Evolutionary conservation across 2,113 vertebrate species (phyloP).

Genomic region (Corythornis vintsioides): DNA sequence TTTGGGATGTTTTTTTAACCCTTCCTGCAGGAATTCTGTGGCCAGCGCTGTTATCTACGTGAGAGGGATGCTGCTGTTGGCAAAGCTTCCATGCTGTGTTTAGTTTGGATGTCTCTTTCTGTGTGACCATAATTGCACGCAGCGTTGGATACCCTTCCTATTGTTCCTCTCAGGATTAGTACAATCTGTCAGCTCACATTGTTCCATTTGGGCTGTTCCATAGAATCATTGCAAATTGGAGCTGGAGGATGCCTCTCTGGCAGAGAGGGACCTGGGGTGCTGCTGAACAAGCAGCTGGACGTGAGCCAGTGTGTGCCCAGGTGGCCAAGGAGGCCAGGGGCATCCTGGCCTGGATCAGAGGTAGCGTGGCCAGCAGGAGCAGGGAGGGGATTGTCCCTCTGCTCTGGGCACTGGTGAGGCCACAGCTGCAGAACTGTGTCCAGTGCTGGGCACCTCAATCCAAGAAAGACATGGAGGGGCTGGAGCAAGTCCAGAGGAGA

Average conservation of each 20-base stretch:
- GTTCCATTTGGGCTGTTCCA: not conserved
- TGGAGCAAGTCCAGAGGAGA: no score
- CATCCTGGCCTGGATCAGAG: no score
- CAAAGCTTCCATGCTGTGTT: not conserved
- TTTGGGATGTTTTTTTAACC: not conserved
- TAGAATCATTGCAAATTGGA: not conserved
- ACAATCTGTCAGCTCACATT: not conserved
- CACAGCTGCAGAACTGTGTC: no score
- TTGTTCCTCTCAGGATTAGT: constrained; percentile 9
- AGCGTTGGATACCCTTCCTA: not conserved
- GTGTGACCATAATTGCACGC: not conserved
- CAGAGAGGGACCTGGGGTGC: no score
- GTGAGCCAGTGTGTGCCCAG: no score
- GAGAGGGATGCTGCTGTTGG: not conserved
- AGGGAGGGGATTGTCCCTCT: no score
- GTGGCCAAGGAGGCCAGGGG: no score
- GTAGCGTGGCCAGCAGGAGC: no score
- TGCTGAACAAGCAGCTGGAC: no score
- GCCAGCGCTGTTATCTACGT: not conserved
- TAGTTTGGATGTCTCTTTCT: not conserved
- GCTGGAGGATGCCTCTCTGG: not conserved
- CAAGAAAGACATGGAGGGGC: no score
- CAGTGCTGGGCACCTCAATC: no score
- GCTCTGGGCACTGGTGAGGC: no score
- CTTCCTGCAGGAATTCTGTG: not conserved